Conservation (phyloP, 2,888 invertebrate genomes). For the Luperina testacea region DNA sequence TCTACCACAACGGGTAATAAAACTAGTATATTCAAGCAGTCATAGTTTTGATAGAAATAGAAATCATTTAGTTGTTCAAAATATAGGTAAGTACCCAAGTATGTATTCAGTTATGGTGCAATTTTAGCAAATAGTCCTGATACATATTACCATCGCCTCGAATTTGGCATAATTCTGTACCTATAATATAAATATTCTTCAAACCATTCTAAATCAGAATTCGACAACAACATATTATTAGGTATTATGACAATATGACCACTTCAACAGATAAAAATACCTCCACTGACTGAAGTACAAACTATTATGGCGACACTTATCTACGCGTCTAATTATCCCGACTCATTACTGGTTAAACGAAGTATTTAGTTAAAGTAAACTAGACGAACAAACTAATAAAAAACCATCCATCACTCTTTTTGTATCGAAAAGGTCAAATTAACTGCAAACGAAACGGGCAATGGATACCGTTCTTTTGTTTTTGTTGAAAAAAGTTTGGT, state of each 20-base stretch:
- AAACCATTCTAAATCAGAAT: neutral
- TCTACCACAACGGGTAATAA: neutral
- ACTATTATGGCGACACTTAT: conserved; percentile 59
- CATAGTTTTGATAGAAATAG: neutral
- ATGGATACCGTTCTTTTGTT: neutral
- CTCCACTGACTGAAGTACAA: conserved; percentile 38
- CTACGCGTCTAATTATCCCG: conserved; percentile 64
- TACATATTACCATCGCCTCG: neutral
- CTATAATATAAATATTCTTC: neutral
- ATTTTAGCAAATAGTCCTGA: neutral
- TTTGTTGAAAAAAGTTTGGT: neutral
- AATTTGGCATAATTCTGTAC: neutral
- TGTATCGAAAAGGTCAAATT: neutral
- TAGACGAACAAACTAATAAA: neutral
- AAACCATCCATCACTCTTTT: conserved; percentile 9
- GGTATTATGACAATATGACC: conserved; percentile 30
- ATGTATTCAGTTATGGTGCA: too few relatives aligned
- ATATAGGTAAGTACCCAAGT: too few relatives aligned
- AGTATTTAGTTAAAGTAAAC: neutral
- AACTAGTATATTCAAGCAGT: neutral
- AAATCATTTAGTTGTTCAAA: neutral
- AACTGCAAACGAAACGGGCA: neutral
- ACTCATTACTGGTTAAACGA: conserved; percentile 63
- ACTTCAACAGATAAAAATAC: conserved; percentile 25
- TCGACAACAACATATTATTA: conserved; percentile 11